Evolutionary conservation across 2,797 vertebrate genomes (phyloP).

Genomic region (Amniataba percoides): DNA sequence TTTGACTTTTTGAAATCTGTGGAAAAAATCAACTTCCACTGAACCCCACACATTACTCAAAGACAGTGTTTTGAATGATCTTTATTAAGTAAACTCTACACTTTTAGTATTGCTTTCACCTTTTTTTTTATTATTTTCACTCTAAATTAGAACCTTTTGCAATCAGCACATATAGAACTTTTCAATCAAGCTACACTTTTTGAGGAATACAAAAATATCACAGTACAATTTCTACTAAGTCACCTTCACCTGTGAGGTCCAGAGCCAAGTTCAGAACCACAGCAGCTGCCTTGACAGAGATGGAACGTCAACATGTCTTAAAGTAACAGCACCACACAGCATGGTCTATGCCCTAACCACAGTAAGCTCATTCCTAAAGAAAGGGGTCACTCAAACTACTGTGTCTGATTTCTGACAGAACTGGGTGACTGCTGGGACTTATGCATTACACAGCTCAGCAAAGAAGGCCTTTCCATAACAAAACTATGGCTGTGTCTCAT

Average conservation of each 20-base stretch:
- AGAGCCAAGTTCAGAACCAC: conserved; percentile 74
- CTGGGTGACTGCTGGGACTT: not conserved
- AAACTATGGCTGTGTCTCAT: not conserved
- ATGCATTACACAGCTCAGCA: not conserved
- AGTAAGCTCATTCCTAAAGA: too few species aligned
- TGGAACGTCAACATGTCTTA: conserved; percentile 55
- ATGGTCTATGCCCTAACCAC: conserved; percentile 39
- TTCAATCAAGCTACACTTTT: conserved; percentile 85
- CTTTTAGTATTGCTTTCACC: conserved; percentile 86
- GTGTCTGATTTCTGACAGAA: not conserved
- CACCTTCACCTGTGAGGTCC: conserved; percentile 78
- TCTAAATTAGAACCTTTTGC: conserved; percentile 85
- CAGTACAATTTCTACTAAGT: conserved; percentile 88
- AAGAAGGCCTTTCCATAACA: conserved; percentile 14
- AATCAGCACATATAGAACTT: conserved; percentile 83
- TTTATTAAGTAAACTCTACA: conserved; percentile 90
- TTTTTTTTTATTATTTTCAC: conserved; percentile 76
- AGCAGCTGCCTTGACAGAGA: conserved; percentile 70
- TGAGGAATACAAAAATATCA: conserved; percentile 91
- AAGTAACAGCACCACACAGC: conserved; percentile 65
- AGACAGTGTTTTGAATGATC: conserved; percentile 80
- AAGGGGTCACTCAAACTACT: not conserved
- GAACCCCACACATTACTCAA: conserved; percentile 29
- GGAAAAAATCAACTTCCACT: not conserved
- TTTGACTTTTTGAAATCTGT: not conserved